A percentile compares a stretch with the other conserved stretches of the same genome.
These are phyloP conservation scores for Tapera naevia DNA, from an alignment of 2,797 vertebrate genomes.

Conservation along the genomic window DNA sequence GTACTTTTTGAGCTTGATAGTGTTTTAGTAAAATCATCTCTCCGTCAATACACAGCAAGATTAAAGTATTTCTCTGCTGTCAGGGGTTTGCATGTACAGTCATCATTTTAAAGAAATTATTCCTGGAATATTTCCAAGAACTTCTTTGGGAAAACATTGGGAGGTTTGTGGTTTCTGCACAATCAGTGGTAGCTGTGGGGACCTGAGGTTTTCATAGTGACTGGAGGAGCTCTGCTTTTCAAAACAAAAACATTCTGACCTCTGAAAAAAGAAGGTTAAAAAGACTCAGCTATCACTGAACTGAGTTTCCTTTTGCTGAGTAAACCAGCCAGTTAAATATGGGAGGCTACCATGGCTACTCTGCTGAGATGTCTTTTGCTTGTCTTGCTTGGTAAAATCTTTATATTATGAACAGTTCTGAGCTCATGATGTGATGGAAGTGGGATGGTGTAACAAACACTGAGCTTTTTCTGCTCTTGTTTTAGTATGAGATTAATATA, in stretches of 20 bases:
- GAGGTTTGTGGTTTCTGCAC: background rate
- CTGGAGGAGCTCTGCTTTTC: background rate
- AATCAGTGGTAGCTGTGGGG: background rate
- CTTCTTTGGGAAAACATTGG: background rate
- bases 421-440: background rate
- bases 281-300: slow-evolving; percentile 1
- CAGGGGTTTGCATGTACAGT: background rate
- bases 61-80: background rate
- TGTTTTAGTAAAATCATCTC: background rate
- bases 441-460: background rate
- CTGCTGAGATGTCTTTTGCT: background rate
- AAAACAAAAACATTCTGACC: background rate
- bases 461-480: background rate
- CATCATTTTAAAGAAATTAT: background rate
- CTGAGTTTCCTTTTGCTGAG: background rate
- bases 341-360: background rate
- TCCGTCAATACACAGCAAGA: background rate
- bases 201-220: background rate
- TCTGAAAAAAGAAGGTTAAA: background rate
- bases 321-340: slow-evolving; percentile 34
- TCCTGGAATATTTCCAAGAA: background rate
- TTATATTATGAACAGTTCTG: background rate
- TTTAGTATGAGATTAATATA: background rate
- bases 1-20: background rate
- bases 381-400: background rate